These are phyloP conservation scores for Podotricha telesiphe DNA, from an alignment of 2,888 invertebrate genomes.

Conservation along the genomic window DNA sequence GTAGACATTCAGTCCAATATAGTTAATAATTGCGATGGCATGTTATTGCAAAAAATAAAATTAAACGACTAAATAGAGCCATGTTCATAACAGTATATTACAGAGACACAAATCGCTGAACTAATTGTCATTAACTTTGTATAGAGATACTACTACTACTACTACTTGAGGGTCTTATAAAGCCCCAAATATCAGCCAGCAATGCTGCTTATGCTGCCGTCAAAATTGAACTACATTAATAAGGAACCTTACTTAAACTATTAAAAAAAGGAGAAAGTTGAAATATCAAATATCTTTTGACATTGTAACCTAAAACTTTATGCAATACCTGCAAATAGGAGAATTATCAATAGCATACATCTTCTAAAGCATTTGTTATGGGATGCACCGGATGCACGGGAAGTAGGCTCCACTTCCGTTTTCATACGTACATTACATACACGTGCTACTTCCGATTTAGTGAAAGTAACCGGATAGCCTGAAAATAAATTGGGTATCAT, in stretches of 20 bases:
- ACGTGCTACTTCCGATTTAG: conserved; percentile 33
- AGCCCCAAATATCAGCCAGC: too few relatives aligned
- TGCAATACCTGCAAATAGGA: conserved; percentile 24
- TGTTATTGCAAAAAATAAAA: too few relatives aligned
- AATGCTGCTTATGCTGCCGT: background rate
- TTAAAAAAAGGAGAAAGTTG: conserved; percentile 18
- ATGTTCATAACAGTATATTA: too few relatives aligned
- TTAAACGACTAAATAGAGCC: too few relatives aligned
- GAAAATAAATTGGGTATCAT: conserved; percentile 11
- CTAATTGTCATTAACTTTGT: too few relatives aligned
- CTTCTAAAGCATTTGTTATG: conserved; percentile 15
- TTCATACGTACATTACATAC: conserved; percentile 4
- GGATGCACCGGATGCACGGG: conserved; percentile 31
- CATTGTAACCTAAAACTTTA: conserved; percentile 43
- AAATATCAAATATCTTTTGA: conserved; percentile 25
- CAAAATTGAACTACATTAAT: background rate
- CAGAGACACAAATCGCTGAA: too few relatives aligned
- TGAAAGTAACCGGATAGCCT: conserved; percentile 22
- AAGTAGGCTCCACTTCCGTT: conserved; percentile 25
- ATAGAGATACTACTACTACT: too few relatives aligned
- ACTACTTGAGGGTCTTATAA: too few relatives aligned
- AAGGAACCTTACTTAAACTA: background rate
- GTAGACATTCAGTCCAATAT: too few relatives aligned
- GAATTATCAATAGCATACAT: background rate
- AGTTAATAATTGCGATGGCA: too few relatives aligned